Base-by-base conservation (phyloP, 1,140 invertebrate species). In the Aphidius ervi region DNA sequence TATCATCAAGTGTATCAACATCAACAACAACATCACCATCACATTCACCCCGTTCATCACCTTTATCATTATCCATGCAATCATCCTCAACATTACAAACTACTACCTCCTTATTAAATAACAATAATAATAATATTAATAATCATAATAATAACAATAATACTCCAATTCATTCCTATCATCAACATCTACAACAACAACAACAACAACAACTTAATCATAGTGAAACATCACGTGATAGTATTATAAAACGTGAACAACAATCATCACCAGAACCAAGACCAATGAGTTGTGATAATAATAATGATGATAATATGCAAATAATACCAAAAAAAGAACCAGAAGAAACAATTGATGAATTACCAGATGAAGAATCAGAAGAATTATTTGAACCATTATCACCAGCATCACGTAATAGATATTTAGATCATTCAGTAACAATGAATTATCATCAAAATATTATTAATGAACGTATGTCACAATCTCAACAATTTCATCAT, bases 291-390 rank as follows among this genome's bases (percentile, higher is more conserved):
- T 82, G 77, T 57, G 83, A 83, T 45, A 67, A 73, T 45, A 16
- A 16, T 31, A 31, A 31, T 31, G 23, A 31, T 31, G 84, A 83
- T 56, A 78, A 80, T n/a, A 8, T 47, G 23, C 59, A 54, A 50
- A 81, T 87, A 68, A 86, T 82, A 42, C 84, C 82, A 45, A 88
- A 86, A 73, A 82, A 83, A 68, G 88, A 88, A 74, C 82, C 85
- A 5, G 83, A 87, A 64, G 79, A 81, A 5, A 76, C 85, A 43
- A 39, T 16, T 42, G 56, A 58, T 42, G 54, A 84, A 60, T 86
- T 86, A 52, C 72, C 70, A 1, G 68, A 70, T n/a, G 83, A 84
- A 37, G 82, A 82, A 23, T 87, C 88, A 58, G 72, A 73, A 49
- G 86, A 87, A 64, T 79, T 81, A 7, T 76, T 73, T 45, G 81